Conservation (phyloP, 2,888 invertebrate species). For the Drosophila pegasa region DNA sequence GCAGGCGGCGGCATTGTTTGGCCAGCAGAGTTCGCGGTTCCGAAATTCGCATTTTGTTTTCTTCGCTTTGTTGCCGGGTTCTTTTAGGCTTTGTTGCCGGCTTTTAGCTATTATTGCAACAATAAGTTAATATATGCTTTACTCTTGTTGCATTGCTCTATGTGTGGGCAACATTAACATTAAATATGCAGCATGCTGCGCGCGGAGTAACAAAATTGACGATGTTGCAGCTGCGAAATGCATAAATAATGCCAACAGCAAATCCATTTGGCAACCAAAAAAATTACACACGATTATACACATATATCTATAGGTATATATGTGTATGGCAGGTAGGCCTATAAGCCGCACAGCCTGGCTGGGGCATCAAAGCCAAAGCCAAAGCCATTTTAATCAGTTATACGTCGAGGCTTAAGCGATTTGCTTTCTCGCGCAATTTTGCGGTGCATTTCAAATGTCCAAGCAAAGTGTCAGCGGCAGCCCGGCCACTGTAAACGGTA, state of each 20-base stretch:
- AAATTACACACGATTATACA: background rate
- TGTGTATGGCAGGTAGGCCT: background rate
- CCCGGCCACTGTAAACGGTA: constrained; percentile 1
- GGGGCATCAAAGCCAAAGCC: constrained; percentile 52
- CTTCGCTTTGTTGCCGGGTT: constrained; percentile 28
- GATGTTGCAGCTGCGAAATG: constrained; percentile 50
- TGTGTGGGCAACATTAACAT: constrained; percentile 57
- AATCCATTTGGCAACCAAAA: constrained; percentile 53
- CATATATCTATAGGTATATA: background rate
- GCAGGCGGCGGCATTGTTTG: constrained; percentile 49
- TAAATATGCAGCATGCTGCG: constrained; percentile 67
- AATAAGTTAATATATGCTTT: constrained; percentile 16
- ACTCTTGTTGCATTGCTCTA: constrained; percentile 2
- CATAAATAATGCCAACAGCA: constrained; percentile 50
- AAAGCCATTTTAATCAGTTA: constrained; percentile 77
- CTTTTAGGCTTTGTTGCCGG: constrained; percentile 36
- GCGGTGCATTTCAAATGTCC: constrained; percentile 72
- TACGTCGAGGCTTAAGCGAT: constrained; percentile 52
- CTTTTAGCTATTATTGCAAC: constrained; percentile 41
- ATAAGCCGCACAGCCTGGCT: constrained; percentile 37
- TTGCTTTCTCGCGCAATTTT: constrained; percentile 64
- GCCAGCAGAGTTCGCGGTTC: constrained; percentile 34
- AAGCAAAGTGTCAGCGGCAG: constrained; percentile 57
- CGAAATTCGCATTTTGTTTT: constrained; percentile 9
- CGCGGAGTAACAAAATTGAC: constrained; percentile 49